Conservation (phyloP, 2,888 invertebrate genomes). For the Rhingia campestris region DNA sequence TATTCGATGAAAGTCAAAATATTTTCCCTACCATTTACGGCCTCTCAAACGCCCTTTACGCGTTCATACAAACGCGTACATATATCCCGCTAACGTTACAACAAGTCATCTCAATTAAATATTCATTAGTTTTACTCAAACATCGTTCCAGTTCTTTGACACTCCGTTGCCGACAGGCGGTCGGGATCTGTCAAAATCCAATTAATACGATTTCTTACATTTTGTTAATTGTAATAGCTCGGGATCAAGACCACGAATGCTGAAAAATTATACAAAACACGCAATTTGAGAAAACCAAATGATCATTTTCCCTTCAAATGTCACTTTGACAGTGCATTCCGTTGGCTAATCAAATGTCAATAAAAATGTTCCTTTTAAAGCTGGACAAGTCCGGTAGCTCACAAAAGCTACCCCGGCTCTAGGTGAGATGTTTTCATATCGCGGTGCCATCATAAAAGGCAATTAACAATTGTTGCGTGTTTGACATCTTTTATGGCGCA, state of each 20-base stretch:
- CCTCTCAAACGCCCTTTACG: constrained; percentile 23
- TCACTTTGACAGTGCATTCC: constrained; percentile 57
- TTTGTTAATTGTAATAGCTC: constrained; percentile 54
- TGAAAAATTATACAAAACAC: constrained; percentile 64
- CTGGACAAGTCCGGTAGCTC: constrained; percentile 51
- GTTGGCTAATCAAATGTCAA: constrained; percentile 62
- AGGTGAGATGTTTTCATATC: constrained; percentile 36
- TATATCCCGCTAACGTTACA: constrained; percentile 7
- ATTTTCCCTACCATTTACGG: constrained; percentile 24
- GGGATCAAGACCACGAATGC: constrained; percentile 41
- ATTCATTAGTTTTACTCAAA: constrained; percentile 52
- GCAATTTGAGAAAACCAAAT: constrained; percentile 20
- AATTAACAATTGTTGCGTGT: constrained; percentile 66
- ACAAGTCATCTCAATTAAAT: constrained; percentile 60
- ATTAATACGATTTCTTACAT: constrained; percentile 59
- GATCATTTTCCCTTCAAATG: constrained; percentile 44
- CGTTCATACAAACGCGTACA: constrained; percentile 1
- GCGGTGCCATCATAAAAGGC: constrained; percentile 41
- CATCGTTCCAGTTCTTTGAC: constrained; percentile 50
- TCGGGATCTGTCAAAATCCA: constrained; percentile 38
- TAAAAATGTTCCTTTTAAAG: constrained; percentile 19
- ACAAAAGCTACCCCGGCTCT: constrained; percentile 8
- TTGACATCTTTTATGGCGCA: constrained; percentile 66
- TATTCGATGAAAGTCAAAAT: constrained; percentile 47
- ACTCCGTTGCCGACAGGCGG: constrained; percentile 4